phyloP scores from a whole-genome alignment of 2,888 invertebrate genomes.

The Campopleginae sp. region DNA sequence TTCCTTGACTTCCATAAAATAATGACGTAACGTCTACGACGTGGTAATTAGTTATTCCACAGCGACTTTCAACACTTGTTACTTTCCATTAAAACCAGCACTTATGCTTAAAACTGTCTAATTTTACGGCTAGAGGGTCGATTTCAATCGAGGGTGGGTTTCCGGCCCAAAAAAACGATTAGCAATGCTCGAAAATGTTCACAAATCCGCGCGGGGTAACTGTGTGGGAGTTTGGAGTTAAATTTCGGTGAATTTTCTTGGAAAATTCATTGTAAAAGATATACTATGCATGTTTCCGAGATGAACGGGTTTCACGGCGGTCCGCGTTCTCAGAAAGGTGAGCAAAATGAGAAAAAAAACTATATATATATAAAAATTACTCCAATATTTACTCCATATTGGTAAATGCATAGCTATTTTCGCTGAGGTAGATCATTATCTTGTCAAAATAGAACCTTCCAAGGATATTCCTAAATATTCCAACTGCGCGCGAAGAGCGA shows the following conservation, averaged over 20 bases:
- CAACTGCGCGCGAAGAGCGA: slow-evolving; percentile 28
- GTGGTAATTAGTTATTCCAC: background rate
- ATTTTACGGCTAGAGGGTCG: background rate
- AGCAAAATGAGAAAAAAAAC: background rate
- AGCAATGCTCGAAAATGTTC: background rate
- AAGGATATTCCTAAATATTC: slow-evolving; percentile 28
- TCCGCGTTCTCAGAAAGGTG: background rate
- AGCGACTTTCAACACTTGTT: background rate
- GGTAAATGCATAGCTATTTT: background rate
- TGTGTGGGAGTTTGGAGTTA: too few relatives aligned
- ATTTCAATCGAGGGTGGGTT: background rate
- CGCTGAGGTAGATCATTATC: slow-evolving; percentile 72
- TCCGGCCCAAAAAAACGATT: background rate
- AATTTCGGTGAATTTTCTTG: background rate
- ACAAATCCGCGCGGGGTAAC: background rate
- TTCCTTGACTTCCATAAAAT: background rate
- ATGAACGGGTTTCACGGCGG: background rate
- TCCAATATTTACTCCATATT: background rate
- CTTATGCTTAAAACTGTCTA: background rate
- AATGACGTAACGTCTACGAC: background rate
- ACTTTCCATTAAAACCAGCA: background rate
- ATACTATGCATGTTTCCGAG: background rate
- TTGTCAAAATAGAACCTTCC: slow-evolving; percentile 72
- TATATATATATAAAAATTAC: background rate
- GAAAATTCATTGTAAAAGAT: background rate